Conservation (phyloP, 2,888 invertebrate genomes). For the Sarcophaga caerulescens region DNA sequence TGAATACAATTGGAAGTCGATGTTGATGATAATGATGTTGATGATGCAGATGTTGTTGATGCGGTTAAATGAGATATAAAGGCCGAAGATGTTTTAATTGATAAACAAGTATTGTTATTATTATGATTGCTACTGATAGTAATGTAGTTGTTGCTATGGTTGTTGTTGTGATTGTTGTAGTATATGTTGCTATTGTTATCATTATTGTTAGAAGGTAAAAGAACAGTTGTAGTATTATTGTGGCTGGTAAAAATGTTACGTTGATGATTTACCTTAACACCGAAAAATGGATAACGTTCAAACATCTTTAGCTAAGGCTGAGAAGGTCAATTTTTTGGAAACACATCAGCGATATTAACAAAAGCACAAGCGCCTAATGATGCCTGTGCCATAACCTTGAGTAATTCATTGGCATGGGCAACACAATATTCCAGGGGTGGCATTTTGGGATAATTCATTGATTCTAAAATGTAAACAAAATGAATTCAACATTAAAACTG, state of each 20-base stretch:
- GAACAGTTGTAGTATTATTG: slow-evolving; percentile 32
- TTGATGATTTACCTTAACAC: slow-evolving; percentile 62
- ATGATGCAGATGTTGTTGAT: slow-evolving; percentile 6
- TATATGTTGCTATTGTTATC: neutral
- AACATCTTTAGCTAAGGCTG: slow-evolving; percentile 77
- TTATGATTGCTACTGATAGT: neutral
- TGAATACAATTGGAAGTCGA: slow-evolving; percentile 35
- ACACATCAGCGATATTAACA: slow-evolving; percentile 92
- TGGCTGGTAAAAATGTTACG: slow-evolving; percentile 49
- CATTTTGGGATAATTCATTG: slow-evolving; percentile 93
- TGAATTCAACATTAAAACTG: neutral
- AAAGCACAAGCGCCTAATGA: slow-evolving; percentile 97
- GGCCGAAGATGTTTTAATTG: slow-evolving; percentile 48
- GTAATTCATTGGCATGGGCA: slow-evolving; percentile 93
- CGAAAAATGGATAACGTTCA: slow-evolving; percentile 74
- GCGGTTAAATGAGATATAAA: slow-evolving; percentile 8
- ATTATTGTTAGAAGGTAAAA: slow-evolving; percentile 25
- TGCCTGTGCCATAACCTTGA: slow-evolving; percentile 93
- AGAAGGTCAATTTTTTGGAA: slow-evolving; percentile 82
- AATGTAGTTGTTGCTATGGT: neutral
- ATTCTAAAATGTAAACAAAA: slow-evolving; percentile 85
- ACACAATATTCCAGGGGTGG: slow-evolving; percentile 96
- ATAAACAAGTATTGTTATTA: slow-evolving; percentile 39
- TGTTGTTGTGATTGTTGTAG: neutral
- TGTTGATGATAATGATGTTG: neutral